phyloP scores from a whole-genome alignment of 2,113 vertebrate species.

The Cygnus atratus region DNA sequence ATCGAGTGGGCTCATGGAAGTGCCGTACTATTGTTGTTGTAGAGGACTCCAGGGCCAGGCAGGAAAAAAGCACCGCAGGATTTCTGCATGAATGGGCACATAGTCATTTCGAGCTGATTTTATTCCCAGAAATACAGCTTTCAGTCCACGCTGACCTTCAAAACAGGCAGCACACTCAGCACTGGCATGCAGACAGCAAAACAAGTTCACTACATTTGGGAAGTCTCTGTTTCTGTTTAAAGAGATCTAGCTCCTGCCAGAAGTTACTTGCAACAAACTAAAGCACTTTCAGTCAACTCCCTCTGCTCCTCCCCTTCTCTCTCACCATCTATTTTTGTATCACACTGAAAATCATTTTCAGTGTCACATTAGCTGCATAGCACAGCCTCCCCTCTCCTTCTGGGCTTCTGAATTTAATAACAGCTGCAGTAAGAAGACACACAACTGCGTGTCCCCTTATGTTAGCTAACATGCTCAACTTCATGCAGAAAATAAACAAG shows the following conservation, averaged over 20 bases:
- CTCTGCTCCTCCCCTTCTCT: not conserved
- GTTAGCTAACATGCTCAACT: not conserved
- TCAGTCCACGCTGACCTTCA: not conserved
- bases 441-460: not conserved
- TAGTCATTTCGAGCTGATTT: not conserved
- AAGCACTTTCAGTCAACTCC: not conserved
- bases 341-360: not conserved
- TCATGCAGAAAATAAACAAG: not conserved
- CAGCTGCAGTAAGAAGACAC: not conserved
- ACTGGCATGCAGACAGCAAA: not conserved
- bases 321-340: too few relatives aligned
- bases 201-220: not conserved
- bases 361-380: not conserved
- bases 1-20: accelerated
- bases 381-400: not conserved
- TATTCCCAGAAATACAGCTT: not conserved
- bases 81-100: not conserved
- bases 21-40: not conserved
- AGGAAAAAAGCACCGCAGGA: not conserved
- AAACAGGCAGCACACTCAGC: not conserved
- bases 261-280: not conserved
- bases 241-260: not conserved
- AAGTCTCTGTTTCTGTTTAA: not conserved
- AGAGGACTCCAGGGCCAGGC: not conserved
- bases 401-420: not conserved